phyloP scores from a whole-genome alignment of 2,888 invertebrate genomes.

The Sesia bembeciformis region DNA sequence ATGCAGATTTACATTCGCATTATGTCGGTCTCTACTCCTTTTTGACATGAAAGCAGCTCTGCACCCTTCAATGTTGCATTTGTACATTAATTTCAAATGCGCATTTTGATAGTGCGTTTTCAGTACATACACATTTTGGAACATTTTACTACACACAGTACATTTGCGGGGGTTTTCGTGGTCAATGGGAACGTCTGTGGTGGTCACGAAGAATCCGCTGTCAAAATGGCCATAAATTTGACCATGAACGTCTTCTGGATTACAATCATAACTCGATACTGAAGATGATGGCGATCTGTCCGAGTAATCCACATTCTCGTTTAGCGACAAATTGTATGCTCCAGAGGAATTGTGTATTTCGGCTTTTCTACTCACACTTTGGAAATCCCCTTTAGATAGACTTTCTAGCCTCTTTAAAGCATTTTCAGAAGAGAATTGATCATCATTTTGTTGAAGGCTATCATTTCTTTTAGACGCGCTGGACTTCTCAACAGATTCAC shows the following conservation, averaged over 20 bases:
- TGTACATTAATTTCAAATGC: conserved; percentile 95
- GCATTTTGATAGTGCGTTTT: conserved; percentile 97
- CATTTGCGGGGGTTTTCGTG: conserved; percentile 94
- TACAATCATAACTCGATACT: conserved; percentile 74
- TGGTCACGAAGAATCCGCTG: conserved; percentile 80
- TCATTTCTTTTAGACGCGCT: conserved; percentile 33
- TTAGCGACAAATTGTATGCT: conserved; percentile 50
- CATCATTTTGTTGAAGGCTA: conserved; percentile 15
- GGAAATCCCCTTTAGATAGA: conserved; percentile 85
- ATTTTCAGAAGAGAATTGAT: conserved; percentile 73
- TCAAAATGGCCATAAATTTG: conserved; percentile 82
- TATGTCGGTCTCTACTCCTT: conserved; percentile 92
- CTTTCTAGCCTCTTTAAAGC: conserved; percentile 85
- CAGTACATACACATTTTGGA: conserved; percentile 93
- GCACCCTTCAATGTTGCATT: conserved; percentile 95
- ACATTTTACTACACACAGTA: conserved; percentile 93
- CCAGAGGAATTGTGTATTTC: conserved; percentile 34
- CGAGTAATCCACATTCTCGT: conserved; percentile 51
- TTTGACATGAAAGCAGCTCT: conserved; percentile 96
- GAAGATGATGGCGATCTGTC: conserved; percentile 76
- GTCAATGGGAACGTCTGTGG: conserved; percentile 90
- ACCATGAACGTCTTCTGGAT: conserved; percentile 76
- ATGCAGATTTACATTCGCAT: conserved; percentile 92
- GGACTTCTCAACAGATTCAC: conserved; percentile 49
- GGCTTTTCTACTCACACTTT: conserved; percentile 45